Evolutionary conservation across 2,113 vertebrate genomes (phyloP).

Genomic region (Ctenodactylus gundi): DNA sequence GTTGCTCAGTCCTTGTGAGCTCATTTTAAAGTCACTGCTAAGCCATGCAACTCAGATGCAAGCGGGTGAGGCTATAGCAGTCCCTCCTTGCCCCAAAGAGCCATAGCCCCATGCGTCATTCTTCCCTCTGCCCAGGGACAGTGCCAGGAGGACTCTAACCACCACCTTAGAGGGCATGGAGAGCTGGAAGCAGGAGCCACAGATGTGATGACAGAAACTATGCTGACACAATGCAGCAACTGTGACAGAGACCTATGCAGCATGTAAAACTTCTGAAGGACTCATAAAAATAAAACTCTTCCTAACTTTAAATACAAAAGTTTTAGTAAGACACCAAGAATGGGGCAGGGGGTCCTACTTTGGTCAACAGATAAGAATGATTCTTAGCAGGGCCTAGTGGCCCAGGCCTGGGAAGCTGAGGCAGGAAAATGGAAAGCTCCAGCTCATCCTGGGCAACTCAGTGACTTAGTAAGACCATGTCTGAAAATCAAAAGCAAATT

Average conservation of each 20-base stretch:
- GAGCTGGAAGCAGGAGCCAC: not conserved
- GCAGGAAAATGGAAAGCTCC: too few species aligned
- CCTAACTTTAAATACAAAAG: not conserved
- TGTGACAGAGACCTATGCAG: too few species aligned
- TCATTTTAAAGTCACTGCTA: rapidly evolving
- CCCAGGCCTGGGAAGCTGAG: too few species aligned
- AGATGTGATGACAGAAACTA: not conserved
- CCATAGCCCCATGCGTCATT: not conserved
- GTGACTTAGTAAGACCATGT: too few species aligned
- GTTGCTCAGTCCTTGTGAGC: not conserved
- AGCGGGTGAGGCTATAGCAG: rapidly evolving
- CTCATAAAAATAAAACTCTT: not conserved
- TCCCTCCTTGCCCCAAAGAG: rapidly evolving
- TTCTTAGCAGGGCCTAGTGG: too few species aligned
- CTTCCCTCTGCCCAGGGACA: not conserved
- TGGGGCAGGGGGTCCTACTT: rapidly evolving
- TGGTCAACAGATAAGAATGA: not conserved
- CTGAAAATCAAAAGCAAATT: too few species aligned
- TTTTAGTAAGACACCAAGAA: not conserved
- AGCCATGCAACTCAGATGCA: rapidly evolving
- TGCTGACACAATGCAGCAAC: rapidly evolving
- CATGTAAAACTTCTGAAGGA: not conserved
- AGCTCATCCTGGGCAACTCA: too few species aligned
- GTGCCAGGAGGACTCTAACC: not conserved
- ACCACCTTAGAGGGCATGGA: rapidly evolving